These are phyloP conservation scores for Atopsyche davidsoni DNA, from an alignment of 1,140 invertebrate genomes.

Conservation along the genomic window DNA sequence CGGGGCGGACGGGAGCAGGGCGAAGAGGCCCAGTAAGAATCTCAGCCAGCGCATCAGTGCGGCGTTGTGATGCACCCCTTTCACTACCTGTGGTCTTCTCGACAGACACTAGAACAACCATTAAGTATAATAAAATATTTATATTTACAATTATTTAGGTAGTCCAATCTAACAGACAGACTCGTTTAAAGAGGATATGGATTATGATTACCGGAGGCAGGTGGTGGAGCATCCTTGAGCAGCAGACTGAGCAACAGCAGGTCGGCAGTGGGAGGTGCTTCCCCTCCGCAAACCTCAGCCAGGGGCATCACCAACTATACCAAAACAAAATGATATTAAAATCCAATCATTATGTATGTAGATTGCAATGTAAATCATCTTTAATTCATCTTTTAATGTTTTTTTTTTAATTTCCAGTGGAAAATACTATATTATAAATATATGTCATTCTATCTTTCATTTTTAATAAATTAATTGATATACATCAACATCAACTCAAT, in stretches of 20 bases:
- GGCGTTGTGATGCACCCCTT: constrained; percentile 36
- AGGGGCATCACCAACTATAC: constrained; percentile 43
- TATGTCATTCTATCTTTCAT: neutral
- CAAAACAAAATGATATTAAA: constrained; percentile 14
- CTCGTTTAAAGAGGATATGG: constrained; percentile 4
- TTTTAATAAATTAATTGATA: constrained; percentile 4
- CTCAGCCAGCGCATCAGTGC: constrained; percentile 43
- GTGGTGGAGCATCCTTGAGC: constrained; percentile 43
- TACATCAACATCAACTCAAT: constrained; percentile 3
- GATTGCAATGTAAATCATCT: neutral
- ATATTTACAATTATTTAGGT: constrained; percentile 19
- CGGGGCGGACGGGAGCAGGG: constrained; percentile 29
- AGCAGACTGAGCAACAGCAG: constrained; percentile 42
- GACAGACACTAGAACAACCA: constrained; percentile 8
- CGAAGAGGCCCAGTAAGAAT: constrained; percentile 40
- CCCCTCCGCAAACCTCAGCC: constrained; percentile 43
- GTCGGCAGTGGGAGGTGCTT: constrained; percentile 44
- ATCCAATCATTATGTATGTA: neutral
- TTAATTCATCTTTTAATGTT: neutral
- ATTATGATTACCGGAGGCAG: constrained; percentile 34
- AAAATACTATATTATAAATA: constrained; percentile 5
- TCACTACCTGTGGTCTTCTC: constrained; percentile 37
- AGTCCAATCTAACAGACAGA: constrained; percentile 3
- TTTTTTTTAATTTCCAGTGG: no score
- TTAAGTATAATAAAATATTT: constrained; percentile 2